These are phyloP conservation scores for Nannospalax galili DNA, from an alignment of 2,113 vertebrate genomes.

Conservation along the genomic window DNA sequence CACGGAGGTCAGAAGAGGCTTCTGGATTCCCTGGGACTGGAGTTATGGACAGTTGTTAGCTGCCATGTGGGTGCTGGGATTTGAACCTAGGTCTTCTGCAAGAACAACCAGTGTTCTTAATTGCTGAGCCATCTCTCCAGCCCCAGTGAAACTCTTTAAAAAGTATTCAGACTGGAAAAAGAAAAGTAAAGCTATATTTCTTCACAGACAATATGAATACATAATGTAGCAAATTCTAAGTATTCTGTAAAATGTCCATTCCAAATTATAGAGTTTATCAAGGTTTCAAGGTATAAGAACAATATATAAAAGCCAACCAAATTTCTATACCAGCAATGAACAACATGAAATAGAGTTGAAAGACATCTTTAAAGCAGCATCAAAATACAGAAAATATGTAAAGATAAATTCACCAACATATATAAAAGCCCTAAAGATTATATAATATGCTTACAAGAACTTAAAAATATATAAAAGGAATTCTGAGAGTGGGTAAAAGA, in stretches of 20 bases:
- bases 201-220: background rate
- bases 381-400: background rate
- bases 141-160: background rate
- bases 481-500: no score
- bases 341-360: background rate
- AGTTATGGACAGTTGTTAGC: no score
- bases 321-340: slow-evolving; percentile 5
- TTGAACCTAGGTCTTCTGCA: no score
- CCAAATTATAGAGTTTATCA: slow-evolving; percentile 16
- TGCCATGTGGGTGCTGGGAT: no score
- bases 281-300: background rate
- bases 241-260: background rate
- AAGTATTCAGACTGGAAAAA: background rate
- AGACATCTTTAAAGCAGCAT: slow-evolving; percentile 19
- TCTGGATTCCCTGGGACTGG: no score
- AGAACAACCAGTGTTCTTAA: no score
- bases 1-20: no score
- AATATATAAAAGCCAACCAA: slow-evolving; percentile 21
- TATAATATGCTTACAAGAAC: background rate
- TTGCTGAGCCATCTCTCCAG: no score
- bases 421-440: background rate
- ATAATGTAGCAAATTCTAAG: background rate
- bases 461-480: background rate
- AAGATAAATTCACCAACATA: background rate
- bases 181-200: slow-evolving; percentile 24